Conservation (phyloP, 2,113 vertebrate genomes). For the Lepidothrix coronata region DNA sequence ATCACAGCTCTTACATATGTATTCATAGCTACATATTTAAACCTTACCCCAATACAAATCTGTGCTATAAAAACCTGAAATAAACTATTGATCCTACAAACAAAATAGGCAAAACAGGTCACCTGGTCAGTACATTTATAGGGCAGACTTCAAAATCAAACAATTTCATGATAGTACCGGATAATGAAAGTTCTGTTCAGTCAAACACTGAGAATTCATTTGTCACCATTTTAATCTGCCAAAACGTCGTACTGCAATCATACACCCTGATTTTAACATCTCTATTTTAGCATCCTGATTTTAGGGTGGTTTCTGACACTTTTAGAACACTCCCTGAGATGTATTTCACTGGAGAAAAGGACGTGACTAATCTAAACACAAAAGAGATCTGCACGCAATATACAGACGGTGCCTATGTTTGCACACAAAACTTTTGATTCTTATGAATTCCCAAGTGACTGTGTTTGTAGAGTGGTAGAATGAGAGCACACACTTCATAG, state of each 20-base stretch:
- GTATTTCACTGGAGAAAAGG: not conserved
- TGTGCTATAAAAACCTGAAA: not conserved
- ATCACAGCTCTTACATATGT: not conserved
- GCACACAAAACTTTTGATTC: not conserved
- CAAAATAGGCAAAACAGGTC: not conserved
- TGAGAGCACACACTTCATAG: not conserved
- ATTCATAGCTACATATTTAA: not conserved
- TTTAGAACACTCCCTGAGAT: not conserved
- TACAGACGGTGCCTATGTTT: fast-evolving
- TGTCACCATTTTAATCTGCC: not conserved
- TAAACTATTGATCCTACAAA: not conserved
- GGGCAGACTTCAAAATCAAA: not conserved
- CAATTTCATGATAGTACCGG: not conserved
- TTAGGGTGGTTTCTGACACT: not conserved
- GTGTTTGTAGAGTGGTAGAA: not conserved
- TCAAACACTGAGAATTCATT: not conserved
- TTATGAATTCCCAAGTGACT: not conserved
- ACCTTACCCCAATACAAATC: not conserved
- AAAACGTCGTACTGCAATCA: not conserved
- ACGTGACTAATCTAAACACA: not conserved
- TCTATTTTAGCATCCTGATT: not conserved
- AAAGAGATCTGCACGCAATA: not conserved
- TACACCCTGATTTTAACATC: not conserved
- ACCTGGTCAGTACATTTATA: not conserved
- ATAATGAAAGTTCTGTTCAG: not conserved